Conservation (phyloP, 2,797 vertebrate species). For the Rhynchotus rufescens region DNA sequence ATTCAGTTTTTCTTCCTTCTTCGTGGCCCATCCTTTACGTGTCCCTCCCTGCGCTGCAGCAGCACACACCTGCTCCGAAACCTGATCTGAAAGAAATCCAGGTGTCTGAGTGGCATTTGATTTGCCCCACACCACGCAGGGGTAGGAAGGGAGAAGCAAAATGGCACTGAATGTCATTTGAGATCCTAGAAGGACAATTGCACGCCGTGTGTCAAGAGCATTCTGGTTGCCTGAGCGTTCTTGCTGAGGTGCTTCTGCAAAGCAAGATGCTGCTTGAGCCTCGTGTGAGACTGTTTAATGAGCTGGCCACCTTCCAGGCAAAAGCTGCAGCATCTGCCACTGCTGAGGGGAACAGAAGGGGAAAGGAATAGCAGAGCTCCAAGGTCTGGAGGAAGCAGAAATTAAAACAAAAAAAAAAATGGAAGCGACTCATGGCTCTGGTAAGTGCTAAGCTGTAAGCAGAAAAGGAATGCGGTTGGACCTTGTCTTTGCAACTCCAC, state of each 20-base stretch:
- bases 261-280: background rate
- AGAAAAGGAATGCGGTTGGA: background rate
- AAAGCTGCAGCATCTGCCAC: background rate
- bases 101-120: background rate
- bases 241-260: background rate
- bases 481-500: background rate
- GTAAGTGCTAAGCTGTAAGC: conserved; percentile 50
- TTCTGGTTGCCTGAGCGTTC: background rate
- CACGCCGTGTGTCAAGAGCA: background rate
- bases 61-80: background rate
- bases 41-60: background rate
- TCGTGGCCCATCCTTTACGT: background rate
- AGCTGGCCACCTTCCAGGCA: background rate
- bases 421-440: conserved; percentile 5
- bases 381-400: background rate
- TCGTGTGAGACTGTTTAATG: background rate
- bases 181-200: conserved; percentile 1
- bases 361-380: background rate
- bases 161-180: background rate
- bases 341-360: background rate
- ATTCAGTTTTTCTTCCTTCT: conserved; percentile 83
- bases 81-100: background rate
- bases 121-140: conserved; percentile 1
- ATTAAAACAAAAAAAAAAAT: conserved; percentile 48
- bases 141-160: background rate